Evolutionary conservation across 1,140 invertebrate genomes (phyloP).

Genomic region (Zaprionus tsacasi): DNA sequence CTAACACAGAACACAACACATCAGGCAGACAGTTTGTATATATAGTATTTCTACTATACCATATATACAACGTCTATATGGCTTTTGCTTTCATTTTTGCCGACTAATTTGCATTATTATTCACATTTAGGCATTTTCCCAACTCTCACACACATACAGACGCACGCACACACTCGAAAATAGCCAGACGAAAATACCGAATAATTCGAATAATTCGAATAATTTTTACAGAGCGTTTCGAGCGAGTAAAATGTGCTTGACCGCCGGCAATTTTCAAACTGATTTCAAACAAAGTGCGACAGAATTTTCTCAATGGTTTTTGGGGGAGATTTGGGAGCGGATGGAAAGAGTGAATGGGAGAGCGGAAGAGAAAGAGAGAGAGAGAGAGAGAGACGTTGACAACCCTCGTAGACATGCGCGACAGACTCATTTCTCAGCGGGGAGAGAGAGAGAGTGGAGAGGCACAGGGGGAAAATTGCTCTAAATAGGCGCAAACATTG

Average conservation of each 20-base stretch:
- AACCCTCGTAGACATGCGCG: conserved; percentile 57
- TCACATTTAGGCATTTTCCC: conserved; percentile 13
- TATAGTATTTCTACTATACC: background rate
- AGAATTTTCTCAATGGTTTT: conserved; percentile 20
- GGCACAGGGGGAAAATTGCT: conserved; percentile 18
- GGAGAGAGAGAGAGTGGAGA: background rate
- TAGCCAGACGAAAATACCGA: background rate
- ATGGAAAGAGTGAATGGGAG: conserved; percentile 4
- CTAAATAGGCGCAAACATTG: conserved; percentile 64
- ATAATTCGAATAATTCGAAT: conserved; percentile 34
- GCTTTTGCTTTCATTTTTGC: background rate
- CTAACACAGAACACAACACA: background rate
- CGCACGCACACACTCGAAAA: background rate
- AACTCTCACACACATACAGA: conserved; percentile 2
- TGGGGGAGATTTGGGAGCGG: conserved; percentile 1
- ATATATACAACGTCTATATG: background rate
- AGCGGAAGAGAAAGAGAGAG: conserved; percentile 30
- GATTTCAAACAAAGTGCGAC: conserved; percentile 48
- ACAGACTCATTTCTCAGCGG: conserved; percentile 41
- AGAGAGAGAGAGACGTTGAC: background rate
- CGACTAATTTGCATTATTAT: conserved; percentile 12
- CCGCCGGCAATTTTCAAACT: conserved; percentile 80
- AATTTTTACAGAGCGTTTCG: conserved; percentile 45
- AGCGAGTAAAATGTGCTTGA: conserved; percentile 61
- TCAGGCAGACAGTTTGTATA: background rate